Evolutionary conservation across 1,140 invertebrate species (phyloP), one percentile per base, ranked within the genome.

Genomic region (Brachionus koreanus): DNA sequence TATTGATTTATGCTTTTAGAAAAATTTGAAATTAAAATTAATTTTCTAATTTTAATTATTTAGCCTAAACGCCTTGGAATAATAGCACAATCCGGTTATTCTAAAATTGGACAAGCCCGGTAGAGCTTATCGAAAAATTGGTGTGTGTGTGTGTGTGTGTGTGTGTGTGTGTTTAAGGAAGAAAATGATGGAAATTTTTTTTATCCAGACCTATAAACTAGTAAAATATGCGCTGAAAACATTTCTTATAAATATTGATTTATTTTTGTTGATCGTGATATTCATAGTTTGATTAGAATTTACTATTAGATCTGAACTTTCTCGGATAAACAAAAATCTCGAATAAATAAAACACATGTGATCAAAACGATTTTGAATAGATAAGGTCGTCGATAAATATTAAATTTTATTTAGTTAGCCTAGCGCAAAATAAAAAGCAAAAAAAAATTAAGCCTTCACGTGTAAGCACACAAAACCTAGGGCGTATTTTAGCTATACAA

Each of bases 1-100:
- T 57, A 57, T 57, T 57, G 49, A 57, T 57, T 57, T 57, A 57
- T 57, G 25, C 63, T 65, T 65, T 65, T 65, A 33, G 33, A 65
- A 35, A 33, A 9, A 65, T 65, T 65, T 46, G 10, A 46, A 46
- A 46, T 37, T 65, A 65, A 63, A 63, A 5, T n/a, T 19, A 13
- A 63, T 63, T 63, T 37, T 33, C 10, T 13, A n/a, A 29, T 2
- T 29, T 29, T 29, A 3, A 29, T 29, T 29, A 29, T 29, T 29
- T 29, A 29, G 29, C 29, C 29, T 29, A 29, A 29, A 29, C 29
- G 29, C 29, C 29, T 29, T 33, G 5, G 25, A 65, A 65, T 33
- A 29, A 65, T 65, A 65, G 12, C 33, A 37, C 5, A 33, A 25
- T 33, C 63, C 25, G 33, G 13, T 65, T 13, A 16, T 12, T 33